Base-by-base conservation (phyloP, 2,113 vertebrate genomes). In the Azemiops feae region DNA sequence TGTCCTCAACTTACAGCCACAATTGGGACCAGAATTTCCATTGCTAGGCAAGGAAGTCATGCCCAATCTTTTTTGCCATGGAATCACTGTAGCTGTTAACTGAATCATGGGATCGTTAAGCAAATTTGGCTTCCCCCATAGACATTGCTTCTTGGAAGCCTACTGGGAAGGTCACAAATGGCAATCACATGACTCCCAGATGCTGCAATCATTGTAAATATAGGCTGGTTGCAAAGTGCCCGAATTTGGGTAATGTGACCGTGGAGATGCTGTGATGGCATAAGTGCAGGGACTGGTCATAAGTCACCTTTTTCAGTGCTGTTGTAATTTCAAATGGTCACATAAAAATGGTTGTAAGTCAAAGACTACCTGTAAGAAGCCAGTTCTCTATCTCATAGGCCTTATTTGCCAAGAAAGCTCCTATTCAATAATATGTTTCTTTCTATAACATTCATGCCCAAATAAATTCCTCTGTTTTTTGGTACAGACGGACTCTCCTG, bases 401-500 rank as follows among this genome's bases (percentile, higher is more conserved):
- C 30, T 22, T 50, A 69, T 9, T 22, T 81, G 74, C 74, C 20
- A 81, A 81, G 85, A 18, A 92, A 54, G 50, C 18, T 81, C 74
- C 18, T n/a, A 5, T 11, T 34, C 7, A 88, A 88, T 39, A 7
- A 20, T 20, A 4, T 39, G 10, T 60, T 92, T 60, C 27, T 64
- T 39, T 9, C 50, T 34, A 25, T 20, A 23, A n/a, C 11, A 18
- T 20, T 85, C 69, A 45, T 45, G 23, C 27, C 25, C 50, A 57
- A 81, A 87, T 87, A 30, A 30, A 85, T 45, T 30, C 43, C 69
- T 89, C 1, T 2, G 85, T 88, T 30, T 34, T 11, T 50, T 39
- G 54, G 39, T 74, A n/a, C 74, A 98, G 97, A 27, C 90, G 4
- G 0, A 0, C 1, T 0, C 87, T 6, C 0, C 91, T 88, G n/a